These are phyloP conservation scores for Cyclargus thomasi DNA, from an alignment of 1,140 invertebrate genomes.

Conservation along the genomic window DNA sequence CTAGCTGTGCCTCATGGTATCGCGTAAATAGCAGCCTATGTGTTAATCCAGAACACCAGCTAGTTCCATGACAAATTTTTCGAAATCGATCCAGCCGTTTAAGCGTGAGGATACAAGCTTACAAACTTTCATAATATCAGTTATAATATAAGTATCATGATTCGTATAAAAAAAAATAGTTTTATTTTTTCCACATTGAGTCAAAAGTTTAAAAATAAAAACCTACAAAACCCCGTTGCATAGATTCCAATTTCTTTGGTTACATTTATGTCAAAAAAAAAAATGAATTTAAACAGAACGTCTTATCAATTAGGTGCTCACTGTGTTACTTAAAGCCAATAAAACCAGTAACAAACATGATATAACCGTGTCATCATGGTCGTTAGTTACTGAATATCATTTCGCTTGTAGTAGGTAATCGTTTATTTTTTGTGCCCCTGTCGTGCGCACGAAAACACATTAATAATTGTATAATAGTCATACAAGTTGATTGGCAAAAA, in stretches of 20 bases:
- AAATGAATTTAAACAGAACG: background rate
- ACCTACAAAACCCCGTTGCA: too few species aligned
- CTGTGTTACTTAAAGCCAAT: background rate
- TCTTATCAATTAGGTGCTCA: background rate
- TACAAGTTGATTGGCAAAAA: background rate
- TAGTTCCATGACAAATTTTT: too few species aligned
- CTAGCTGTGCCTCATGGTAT: too few species aligned
- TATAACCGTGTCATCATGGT: background rate
- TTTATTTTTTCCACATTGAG: too few species aligned
- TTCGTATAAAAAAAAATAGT: too few species aligned
- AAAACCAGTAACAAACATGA: background rate
- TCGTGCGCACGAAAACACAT: conserved; percentile 5
- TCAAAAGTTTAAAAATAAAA: too few species aligned
- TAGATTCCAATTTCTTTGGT: background rate
- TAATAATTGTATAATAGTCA: background rate
- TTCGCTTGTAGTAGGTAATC: background rate
- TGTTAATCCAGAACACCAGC: too few species aligned
- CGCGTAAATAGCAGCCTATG: too few species aligned
- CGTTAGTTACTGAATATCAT: background rate
- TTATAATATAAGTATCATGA: too few species aligned
- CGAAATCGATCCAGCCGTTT: too few species aligned
- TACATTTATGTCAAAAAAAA: background rate
- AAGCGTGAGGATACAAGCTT: too few species aligned
- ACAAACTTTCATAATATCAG: too few species aligned
- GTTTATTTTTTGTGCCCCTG: background rate